phyloP scores from a whole-genome alignment of 2,797 vertebrate genomes.

The Acrocephalus scirpaceus region DNA sequence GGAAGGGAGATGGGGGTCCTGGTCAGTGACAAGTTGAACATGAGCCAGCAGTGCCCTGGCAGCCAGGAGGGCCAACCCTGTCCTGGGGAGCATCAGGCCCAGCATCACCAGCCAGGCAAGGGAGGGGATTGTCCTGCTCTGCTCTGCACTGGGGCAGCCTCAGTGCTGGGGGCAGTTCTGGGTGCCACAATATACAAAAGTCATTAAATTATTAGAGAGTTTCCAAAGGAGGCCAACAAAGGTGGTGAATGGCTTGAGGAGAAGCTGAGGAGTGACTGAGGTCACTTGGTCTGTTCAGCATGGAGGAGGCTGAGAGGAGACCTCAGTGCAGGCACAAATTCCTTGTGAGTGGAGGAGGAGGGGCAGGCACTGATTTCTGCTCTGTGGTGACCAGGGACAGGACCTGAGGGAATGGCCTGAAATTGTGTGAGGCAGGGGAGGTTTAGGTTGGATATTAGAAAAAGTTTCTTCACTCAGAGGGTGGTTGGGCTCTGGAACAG shows the following conservation, averaged over 20 bases:
- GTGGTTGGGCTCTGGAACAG: accelerated
- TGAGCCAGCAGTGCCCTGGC: background rate
- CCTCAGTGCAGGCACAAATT: background rate
- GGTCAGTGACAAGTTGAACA: accelerated
- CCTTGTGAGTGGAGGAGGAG: accelerated
- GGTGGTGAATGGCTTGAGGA: background rate
- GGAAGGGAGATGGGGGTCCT: background rate
- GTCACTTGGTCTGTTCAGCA: background rate
- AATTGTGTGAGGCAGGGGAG: background rate
- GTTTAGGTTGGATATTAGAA: background rate
- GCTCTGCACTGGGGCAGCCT: accelerated
- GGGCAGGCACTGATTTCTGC: background rate
- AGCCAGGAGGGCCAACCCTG: too few species aligned
- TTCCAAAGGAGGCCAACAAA: accelerated
- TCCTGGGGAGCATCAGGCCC: background rate
- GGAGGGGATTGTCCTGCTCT: background rate
- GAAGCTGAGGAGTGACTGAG: background rate
- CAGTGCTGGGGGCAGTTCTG: background rate
- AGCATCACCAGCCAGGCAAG: accelerated
- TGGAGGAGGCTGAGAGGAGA: background rate
- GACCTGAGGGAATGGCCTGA: accelerated
- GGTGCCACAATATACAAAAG: background rate
- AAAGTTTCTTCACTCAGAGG: background rate
- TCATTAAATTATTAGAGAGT: accelerated
- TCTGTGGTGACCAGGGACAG: background rate